Evolutionary conservation across 1,140 invertebrate species (phyloP).

Genomic region (Eupeodes corollae): DNA sequence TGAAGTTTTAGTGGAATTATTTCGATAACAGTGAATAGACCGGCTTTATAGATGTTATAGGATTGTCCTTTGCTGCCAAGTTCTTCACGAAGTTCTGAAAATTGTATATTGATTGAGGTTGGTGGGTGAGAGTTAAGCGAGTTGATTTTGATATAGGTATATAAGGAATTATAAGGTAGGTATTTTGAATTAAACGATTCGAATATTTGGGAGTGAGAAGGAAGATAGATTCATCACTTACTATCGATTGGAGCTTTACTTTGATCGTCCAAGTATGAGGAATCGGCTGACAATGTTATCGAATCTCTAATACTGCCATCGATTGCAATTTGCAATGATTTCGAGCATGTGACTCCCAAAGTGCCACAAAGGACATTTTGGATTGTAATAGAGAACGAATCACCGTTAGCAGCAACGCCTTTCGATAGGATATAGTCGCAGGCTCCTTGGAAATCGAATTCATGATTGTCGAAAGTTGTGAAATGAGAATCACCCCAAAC

Average conservation of each 20-base stretch:
- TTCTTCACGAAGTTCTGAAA: slow-evolving; percentile 22
- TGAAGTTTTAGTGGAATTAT: slow-evolving; percentile 63
- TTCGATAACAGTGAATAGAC: slow-evolving; percentile 68
- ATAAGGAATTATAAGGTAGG: neutral
- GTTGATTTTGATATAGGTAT: neutral
- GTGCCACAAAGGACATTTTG: slow-evolving; percentile 61
- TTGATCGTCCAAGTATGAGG: slow-evolving; percentile 27
- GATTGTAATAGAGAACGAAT: slow-evolving; percentile 58
- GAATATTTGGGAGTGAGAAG: no score
- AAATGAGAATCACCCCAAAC: slow-evolving; percentile 83
- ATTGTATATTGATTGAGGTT: neutral
- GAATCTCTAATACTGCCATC: slow-evolving; percentile 45
- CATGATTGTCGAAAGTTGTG: slow-evolving; percentile 71
- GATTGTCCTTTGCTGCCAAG: slow-evolving; percentile 21
- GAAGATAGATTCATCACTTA: slow-evolving; percentile 8
- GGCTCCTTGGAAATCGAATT: slow-evolving; percentile 76
- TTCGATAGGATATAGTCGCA: slow-evolving; percentile 78
- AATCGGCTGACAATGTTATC: slow-evolving; percentile 46
- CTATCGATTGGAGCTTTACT: slow-evolving; percentile 29
- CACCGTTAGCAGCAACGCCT: slow-evolving; percentile 45
- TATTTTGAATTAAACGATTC: no score
- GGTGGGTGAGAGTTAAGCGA: neutral
- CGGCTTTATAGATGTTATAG: slow-evolving; percentile 41
- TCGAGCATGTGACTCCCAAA: slow-evolving; percentile 75
- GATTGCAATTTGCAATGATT: slow-evolving; percentile 51